Percentiles rank a stretch among this genome's conserved stretches.
These are phyloP conservation scores for Notodonta ziczac DNA, from an alignment of 2,888 invertebrate species.

Conservation along the genomic window DNA sequence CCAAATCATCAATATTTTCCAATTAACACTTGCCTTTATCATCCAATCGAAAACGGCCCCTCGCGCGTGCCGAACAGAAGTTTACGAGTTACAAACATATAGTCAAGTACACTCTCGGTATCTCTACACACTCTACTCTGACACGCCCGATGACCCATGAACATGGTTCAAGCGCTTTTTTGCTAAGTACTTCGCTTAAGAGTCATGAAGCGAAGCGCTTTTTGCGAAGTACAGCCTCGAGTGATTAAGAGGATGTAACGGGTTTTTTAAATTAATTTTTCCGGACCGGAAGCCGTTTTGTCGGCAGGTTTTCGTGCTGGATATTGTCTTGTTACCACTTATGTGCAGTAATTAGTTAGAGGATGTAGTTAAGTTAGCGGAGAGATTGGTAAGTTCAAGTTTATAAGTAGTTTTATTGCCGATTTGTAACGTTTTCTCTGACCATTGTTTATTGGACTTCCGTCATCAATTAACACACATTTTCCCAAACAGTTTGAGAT, in stretches of 20 bases:
- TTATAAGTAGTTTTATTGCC: background rate
- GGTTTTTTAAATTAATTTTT: background rate
- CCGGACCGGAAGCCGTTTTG: conserved; percentile 2
- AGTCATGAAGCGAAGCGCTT: background rate
- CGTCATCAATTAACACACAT: no score
- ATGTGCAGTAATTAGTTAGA: background rate
- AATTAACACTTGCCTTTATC: conserved; percentile 4
- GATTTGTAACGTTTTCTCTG: no score
- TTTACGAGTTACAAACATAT: conserved; percentile 8
- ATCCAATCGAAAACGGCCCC: background rate
- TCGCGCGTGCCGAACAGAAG: background rate
- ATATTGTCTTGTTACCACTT: conserved; percentile 1
- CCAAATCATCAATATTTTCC: conserved; percentile 6
- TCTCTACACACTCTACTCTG: conserved; percentile 50
- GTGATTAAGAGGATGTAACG: background rate
- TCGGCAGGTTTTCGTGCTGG: conserved; percentile 1
- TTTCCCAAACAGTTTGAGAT: no score
- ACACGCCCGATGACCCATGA: conserved; percentile 46
- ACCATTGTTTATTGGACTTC: no score
- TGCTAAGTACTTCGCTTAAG: background rate
- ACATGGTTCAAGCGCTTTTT: background rate
- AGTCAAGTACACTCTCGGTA: conserved; percentile 48
- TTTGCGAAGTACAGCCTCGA: background rate
- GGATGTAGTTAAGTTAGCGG: background rate
- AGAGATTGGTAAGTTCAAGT: background rate